Conservation (phyloP, 2,113 vertebrate genomes). For the Chlorocebus sabaeus region DNA sequence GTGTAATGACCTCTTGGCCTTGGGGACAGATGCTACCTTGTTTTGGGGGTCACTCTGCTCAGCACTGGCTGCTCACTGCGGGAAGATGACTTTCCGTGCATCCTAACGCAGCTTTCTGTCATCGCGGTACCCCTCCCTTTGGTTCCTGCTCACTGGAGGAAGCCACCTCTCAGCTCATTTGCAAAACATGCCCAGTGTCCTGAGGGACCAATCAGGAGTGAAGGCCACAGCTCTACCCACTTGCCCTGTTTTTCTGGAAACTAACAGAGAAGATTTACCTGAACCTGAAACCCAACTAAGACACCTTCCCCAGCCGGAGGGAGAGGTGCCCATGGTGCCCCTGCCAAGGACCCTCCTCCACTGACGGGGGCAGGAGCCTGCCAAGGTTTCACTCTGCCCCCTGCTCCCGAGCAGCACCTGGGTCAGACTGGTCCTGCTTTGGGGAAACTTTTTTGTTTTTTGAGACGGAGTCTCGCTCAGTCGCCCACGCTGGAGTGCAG, state of each 20-base stretch:
- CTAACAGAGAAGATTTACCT: not conserved
- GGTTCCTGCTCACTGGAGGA: not conserved
- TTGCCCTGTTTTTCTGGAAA: not conserved
- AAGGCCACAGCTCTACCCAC: not conserved
- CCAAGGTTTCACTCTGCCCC: not conserved
- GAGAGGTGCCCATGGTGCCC: not conserved
- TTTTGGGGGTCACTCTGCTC: not conserved
- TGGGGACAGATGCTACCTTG: not conserved
- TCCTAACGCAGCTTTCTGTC: not conserved
- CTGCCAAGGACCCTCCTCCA: not conserved
- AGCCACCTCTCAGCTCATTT: not conserved
- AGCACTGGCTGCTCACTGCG: not conserved
- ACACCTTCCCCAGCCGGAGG: too few species aligned
- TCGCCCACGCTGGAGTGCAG: too few species aligned
- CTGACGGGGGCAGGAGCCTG: too few species aligned
- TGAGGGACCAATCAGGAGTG: not conserved
- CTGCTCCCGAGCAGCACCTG: not conserved
- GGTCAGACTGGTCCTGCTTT: not conserved
- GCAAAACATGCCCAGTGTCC: not conserved
- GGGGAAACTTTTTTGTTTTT: not conserved
- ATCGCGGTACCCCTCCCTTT: not conserved
- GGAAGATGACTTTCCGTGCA: not conserved
- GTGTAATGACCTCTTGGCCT: not conserved
- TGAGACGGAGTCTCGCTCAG: too few species aligned
- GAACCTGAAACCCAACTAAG: not conserved